Conservation (phyloP, 2,888 invertebrate genomes). For the Fragum sueziense region DNA sequence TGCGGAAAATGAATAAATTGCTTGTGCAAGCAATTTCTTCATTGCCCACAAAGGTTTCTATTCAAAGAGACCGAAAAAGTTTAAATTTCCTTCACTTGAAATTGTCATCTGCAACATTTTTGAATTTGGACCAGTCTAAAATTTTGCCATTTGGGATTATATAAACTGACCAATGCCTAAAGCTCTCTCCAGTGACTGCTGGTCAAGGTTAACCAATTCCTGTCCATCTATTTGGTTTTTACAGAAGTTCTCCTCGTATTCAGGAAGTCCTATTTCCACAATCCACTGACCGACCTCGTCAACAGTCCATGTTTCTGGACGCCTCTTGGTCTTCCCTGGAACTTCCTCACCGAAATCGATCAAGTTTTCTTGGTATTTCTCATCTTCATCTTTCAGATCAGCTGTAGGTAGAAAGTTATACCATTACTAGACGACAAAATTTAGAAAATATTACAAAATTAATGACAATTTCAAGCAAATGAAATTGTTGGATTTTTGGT, state of each 20-base stretch:
- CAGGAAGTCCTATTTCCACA: constrained; percentile 84
- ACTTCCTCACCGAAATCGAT: constrained; percentile 8
- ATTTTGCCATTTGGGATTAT: background rate
- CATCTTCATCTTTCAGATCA: constrained; percentile 43
- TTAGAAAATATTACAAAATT: no score
- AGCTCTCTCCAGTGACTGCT: constrained; percentile 76
- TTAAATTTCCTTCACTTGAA: no score
- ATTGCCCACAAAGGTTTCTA: no score
- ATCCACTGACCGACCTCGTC: constrained; percentile 86
- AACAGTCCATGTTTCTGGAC: constrained; percentile 84
- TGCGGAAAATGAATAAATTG: no score
- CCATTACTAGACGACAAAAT: no score
- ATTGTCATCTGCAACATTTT: no score
- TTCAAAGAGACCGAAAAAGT: no score
- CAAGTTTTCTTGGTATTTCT: constrained; percentile 23
- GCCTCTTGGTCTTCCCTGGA: constrained; percentile 17
- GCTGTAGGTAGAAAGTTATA: no score
- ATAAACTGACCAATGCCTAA: constrained; percentile 80
- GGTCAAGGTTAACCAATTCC: constrained; percentile 84
- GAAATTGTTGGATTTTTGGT: no score
- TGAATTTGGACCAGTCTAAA: no score
- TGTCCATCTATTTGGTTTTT: constrained; percentile 85
- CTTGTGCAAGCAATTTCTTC: no score
- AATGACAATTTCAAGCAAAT: no score
- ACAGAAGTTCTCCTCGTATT: constrained; percentile 83